These are phyloP conservation scores for Hipparchia semele DNA, from an alignment of 2,888 invertebrate species.

Conservation along the genomic window DNA sequence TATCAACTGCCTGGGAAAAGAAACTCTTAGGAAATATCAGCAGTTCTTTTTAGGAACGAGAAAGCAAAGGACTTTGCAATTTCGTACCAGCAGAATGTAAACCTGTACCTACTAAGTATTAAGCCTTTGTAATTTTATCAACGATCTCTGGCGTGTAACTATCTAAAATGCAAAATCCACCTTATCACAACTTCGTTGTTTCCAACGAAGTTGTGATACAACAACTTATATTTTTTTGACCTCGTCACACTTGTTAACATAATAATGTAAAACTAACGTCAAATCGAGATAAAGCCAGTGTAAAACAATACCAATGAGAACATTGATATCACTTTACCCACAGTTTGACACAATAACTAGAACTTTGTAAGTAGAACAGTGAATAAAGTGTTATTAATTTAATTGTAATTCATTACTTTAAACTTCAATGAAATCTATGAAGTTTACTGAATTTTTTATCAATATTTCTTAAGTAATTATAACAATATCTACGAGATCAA, in stretches of 20 bases:
- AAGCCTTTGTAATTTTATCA: not conserved
- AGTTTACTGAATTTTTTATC: too few species aligned
- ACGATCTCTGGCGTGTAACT: not conserved
- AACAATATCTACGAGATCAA: too few species aligned
- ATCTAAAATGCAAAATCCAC: not conserved
- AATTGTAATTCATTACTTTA: not conserved
- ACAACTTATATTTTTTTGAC: not conserved
- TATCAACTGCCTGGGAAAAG: not conserved
- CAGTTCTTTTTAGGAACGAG: not conserved
- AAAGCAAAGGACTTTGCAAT: not conserved
- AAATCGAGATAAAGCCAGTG: constrained; percentile 2
- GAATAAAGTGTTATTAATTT: too few species aligned
- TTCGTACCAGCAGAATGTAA: too few species aligned
- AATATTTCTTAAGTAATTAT: too few species aligned
- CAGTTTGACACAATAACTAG: constrained; percentile 2
- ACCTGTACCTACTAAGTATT: too few species aligned
- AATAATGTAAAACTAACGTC: not conserved
- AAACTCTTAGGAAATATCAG: not conserved
- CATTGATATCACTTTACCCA: constrained; percentile 10
- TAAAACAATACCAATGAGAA: constrained; percentile 18
- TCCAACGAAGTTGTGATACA: too few species aligned
- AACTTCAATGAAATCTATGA: too few species aligned
- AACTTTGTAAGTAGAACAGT: too few species aligned
- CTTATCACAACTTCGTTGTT: not conserved
- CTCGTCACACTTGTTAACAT: not conserved